Evolutionary conservation across 2,113 vertebrate genomes (phyloP).

Genomic region (Lichenostomus cassidix): DNA sequence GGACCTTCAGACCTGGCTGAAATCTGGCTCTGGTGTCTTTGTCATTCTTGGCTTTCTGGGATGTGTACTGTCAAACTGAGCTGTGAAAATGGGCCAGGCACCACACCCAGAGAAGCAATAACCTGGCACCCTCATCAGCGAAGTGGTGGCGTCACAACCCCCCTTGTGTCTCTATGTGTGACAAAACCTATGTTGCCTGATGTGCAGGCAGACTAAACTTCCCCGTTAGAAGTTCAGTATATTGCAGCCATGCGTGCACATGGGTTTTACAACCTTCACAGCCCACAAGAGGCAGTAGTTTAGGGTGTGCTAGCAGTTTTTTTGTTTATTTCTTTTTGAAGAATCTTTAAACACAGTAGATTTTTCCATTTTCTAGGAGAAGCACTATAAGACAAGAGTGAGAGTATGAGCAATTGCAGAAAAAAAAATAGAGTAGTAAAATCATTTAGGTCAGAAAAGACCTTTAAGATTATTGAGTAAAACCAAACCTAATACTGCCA

Average conservation of each 20-base stretch:
- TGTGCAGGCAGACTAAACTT: not conserved
- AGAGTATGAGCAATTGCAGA: no score
- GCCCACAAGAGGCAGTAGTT: not conserved
- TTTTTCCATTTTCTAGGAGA: not conserved
- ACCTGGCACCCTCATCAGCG: not conserved
- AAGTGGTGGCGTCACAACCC: not conserved
- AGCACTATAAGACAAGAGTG: not conserved
- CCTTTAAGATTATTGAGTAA: not conserved
- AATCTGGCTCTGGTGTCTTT: not conserved
- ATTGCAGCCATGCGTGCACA: not conserved
- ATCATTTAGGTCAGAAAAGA: not conserved
- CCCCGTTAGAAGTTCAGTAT: not conserved
- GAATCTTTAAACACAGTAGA: not conserved
- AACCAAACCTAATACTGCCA: not conserved
- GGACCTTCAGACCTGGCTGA: not conserved
- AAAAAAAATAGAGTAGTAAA: not conserved
- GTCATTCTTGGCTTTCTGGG: not conserved
- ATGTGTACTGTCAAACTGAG: not conserved
- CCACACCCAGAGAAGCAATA: not conserved
- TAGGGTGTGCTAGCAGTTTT: not conserved
- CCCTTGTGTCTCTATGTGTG: fast-evolving
- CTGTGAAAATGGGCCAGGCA: not conserved
- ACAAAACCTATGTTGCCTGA: not conserved
- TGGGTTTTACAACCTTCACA: not conserved
- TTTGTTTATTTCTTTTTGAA: not conserved